A percentile compares a stretch with the other conserved stretches of the same genome.
phyloP scores from a whole-genome alignment of 2,888 invertebrate species.

The Drosophila melanocephala region DNA sequence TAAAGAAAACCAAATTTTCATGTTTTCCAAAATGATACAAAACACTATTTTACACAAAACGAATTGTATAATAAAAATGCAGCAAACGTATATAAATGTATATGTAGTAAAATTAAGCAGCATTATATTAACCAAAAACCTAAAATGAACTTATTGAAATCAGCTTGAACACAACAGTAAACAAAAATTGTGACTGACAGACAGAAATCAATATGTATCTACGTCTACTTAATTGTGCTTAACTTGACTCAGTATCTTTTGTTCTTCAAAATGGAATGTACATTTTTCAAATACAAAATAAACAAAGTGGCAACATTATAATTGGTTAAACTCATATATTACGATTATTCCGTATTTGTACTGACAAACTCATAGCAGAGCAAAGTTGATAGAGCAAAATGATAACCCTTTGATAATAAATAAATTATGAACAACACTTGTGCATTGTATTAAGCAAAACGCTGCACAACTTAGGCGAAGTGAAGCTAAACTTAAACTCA shows the following conservation, averaged over 20 bases:
- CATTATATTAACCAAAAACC: constrained; percentile 76
- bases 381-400: constrained; percentile 28
- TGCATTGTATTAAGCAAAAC: constrained; percentile 55
- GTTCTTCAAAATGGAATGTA: constrained; percentile 55
- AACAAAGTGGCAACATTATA: constrained; percentile 30
- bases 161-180: constrained; percentile 51
- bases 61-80: constrained; percentile 74
- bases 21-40: constrained; percentile 56
- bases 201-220: constrained; percentile 40
- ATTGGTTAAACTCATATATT: constrained; percentile 53
- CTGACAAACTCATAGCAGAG: constrained; percentile 25
- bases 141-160: constrained; percentile 67
- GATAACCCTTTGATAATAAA: constrained; percentile 50
- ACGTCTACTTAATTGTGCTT: constrained; percentile 64
- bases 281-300: constrained; percentile 43
- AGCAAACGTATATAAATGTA: constrained; percentile 76
- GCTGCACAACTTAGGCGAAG: constrained; percentile 29
- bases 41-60: constrained; percentile 57
- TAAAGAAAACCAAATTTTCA: constrained; percentile 51
- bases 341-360: constrained; percentile 40
- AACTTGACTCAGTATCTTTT: constrained; percentile 47
- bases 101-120: constrained; percentile 74
- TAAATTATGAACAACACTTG: constrained; percentile 51
- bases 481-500: constrained; percentile 46
- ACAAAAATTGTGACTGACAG: constrained; percentile 67